A percentile compares a stretch with the other conserved stretches of the same genome.
These are phyloP conservation scores for Dermolepida albohirtum DNA, from an alignment of 2,888 invertebrate species.

Conservation along the genomic window DNA sequence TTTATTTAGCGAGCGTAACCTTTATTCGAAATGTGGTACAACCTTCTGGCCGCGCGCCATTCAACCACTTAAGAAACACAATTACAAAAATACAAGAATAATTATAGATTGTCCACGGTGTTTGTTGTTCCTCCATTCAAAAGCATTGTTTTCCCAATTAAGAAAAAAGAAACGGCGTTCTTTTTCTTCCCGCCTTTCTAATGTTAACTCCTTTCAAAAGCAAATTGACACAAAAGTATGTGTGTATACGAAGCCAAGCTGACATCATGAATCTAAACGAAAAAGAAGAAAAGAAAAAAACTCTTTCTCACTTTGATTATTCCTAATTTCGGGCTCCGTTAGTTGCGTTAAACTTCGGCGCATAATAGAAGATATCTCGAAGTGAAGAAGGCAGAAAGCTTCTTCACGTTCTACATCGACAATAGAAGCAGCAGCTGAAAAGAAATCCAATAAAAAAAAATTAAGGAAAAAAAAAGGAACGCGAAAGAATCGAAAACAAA, in stretches of 20 bases:
- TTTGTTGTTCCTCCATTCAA: slow-evolving; percentile 11
- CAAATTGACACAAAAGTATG: background rate
- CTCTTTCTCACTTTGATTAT: slow-evolving; percentile 19
- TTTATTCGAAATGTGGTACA: no score
- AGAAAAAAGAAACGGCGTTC: slow-evolving; percentile 6
- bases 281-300: slow-evolving; percentile 1
- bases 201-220: slow-evolving; percentile 30
- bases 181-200: slow-evolving; percentile 26
- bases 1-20: no score
- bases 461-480: slow-evolving; percentile 10
- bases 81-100: slow-evolving; percentile 16
- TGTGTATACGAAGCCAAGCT: slow-evolving; percentile 1
- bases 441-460: background rate
- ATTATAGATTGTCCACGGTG: slow-evolving; percentile 36
- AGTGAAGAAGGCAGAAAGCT: slow-evolving; percentile 3
- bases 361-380: background rate
- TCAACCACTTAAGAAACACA: background rate
- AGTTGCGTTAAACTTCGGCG: slow-evolving; percentile 14
- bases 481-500: slow-evolving; percentile 49
- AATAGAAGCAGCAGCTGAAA: slow-evolving; percentile 10
- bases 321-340: slow-evolving; percentile 26
- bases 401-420: no score
- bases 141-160: slow-evolving; percentile 23
- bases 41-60: no score
- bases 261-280: slow-evolving; percentile 3